Evolutionary conservation across 2,797 vertebrate species (phyloP), one percentile per base, ranked within the genome.

Genomic region (Oreochromis mossambicus): DNA sequence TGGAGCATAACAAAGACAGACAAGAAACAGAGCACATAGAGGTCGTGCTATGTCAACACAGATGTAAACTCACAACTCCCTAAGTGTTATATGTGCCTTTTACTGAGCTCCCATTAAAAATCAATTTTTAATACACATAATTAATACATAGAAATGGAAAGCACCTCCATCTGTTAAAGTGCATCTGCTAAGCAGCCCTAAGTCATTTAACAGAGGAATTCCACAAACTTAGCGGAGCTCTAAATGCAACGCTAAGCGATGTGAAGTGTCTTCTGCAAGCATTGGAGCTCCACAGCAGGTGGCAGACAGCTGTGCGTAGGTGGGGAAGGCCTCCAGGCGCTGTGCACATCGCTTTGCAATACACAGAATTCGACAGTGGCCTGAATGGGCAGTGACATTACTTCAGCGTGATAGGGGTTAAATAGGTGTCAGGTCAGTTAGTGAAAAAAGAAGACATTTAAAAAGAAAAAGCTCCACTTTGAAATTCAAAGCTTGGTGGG

Each of bases 281-380:
- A 26, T 36, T 75, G 79, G 83, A 77, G 84, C 86, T 87, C 78
- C 86, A 85, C 82, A 85, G 93, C 91, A 95, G 94, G 93, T 93
- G 92, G 91, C 61, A 68, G 88, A 89, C 92, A 94, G 92, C 91
- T 94, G 93, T 87, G 87, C 12, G 84, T 84, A 89, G 91, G 91
- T 93, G 91, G 91, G 81, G 79, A 34, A 68, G 26, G 81, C 88
- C 93, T 90, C 76, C 80, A 75, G 91, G 90, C 86, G 0, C 55
- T 43, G 34, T 21, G 80, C 77, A 80, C 84, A 55, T 46, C 15
- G 17, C 13, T 36, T 68, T 78, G 9, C n/a, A 34, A 3, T 58
- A 5, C 52, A 51, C 80, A 17, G 55, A 80, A 68, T 52, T 56
- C 24, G 7, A 46, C 38, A 34, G 15, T 5, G 7, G 51, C 63